A percentile compares a stretch with the other conserved stretches of the same genome.
These are phyloP conservation scores for Thera obeliscata DNA, from an alignment of 2,888 invertebrate species.

Conservation along the genomic window DNA sequence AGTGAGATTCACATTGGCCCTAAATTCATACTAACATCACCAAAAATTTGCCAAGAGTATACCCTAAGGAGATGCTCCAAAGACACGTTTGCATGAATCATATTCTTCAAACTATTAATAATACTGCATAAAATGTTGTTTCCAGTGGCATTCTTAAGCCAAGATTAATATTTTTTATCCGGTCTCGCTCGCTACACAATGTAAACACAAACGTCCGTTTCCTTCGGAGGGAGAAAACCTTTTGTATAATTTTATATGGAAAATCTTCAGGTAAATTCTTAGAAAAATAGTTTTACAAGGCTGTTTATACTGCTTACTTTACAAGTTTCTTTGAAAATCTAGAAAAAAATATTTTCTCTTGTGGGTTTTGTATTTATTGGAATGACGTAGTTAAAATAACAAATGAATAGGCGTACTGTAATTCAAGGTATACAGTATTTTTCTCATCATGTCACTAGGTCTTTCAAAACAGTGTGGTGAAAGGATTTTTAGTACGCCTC, in stretches of 20 bases:
- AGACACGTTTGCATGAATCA: no score
- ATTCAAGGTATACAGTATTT: no score
- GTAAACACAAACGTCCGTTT: constrained; percentile 26
- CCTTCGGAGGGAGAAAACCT: constrained; percentile 22
- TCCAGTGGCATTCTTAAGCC: constrained; percentile 15
- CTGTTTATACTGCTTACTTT: constrained; percentile 15
- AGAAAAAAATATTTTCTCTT: constrained; percentile 1
- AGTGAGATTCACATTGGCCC: no score
- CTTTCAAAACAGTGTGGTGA: no score
- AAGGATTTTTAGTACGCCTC: no score
- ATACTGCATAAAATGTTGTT: background rate
- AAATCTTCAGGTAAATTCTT: constrained; percentile 33
- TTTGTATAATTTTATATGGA: constrained; percentile 22
- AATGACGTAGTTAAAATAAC: background rate
- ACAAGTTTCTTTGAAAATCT: background rate
- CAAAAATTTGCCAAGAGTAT: no score
- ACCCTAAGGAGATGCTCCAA: no score
- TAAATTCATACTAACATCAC: no score
- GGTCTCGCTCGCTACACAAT: constrained; percentile 34
- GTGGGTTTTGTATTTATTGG: background rate
- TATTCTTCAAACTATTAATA: no score
- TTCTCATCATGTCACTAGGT: no score
- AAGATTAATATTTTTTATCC: constrained; percentile 35
- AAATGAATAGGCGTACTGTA: background rate
- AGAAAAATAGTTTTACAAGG: constrained; percentile 19